Evolutionary conservation across 37 sponge, comb jelly and placozoan species (phyloP), one percentile per base, ranked within the genome.

Genomic region (Halichondria panicea): DNA sequence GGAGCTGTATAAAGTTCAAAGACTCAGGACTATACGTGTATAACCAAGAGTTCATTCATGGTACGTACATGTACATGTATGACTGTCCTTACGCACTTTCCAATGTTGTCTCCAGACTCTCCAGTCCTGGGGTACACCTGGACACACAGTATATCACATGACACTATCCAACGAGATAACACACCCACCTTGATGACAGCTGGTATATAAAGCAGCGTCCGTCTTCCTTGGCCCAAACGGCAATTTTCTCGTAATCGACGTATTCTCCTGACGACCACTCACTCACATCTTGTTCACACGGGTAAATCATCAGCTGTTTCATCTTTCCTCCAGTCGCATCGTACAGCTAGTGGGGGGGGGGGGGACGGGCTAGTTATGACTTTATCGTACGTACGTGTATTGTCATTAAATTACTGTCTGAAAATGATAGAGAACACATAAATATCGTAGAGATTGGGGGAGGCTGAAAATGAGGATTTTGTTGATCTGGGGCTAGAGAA

Each of bases 281-380:
- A 0, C 11, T 19, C 27, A 78, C 67, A 4, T 36, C 59, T 4
- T 53, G 59, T 34, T 87, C 88, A 63, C 76, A 63, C 1, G 78
- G 54, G n/a, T 56, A 59, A 25, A 80, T 87, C 71, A 80, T n/a
- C 58, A 85, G 64, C 38, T 38, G 82, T 65, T 84, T 89, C 74
- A 89, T 79, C 35, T 79, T 72, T 0, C 89, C 89, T 1, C 74
- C 75, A 68, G 84, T 89, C 6, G 84, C 79, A 56, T 89, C 78
- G 66, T 70, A 85, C 45, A 85, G 44, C 90, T 84, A 53, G 75
- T n/a, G 63, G 25, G 57, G 58, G 38, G 56, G 57, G n/a, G 63
- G 32, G 43, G 22, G 36, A 50, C n/a, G n/a, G n/a, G n/a, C n/a
- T n/a, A n/a, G n/a, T n/a, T 15, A 48, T 48, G 15, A 48, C 52